Percentiles rank a stretch among this genome's conserved stretches.
phyloP scores from a whole-genome alignment of 2,113 vertebrate genomes.

The Campylomormyrus tamandua region DNA sequence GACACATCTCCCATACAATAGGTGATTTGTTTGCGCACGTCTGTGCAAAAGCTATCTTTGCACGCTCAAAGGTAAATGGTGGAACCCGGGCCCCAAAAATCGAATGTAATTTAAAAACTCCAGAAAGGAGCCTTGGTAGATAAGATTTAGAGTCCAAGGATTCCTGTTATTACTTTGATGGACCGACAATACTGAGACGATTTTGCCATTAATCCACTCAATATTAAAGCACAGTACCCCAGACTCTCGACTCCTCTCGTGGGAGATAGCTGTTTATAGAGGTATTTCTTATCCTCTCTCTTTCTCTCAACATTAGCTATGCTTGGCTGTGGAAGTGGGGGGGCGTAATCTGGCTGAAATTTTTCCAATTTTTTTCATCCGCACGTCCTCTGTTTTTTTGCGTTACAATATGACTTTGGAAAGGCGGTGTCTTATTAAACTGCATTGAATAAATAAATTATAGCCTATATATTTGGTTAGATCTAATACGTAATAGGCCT shows the following conservation, averaged over 20 bases:
- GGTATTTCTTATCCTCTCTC: not conserved
- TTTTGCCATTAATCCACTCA: conserved; percentile 53
- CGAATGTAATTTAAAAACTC: conserved; percentile 19
- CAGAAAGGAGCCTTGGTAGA: conserved; percentile 44
- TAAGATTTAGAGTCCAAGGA: conserved; percentile 46
- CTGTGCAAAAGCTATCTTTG: not conserved
- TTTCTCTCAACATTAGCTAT: not conserved
- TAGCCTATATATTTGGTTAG: too few species aligned
- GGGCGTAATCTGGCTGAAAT: not conserved
- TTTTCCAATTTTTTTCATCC: not conserved
- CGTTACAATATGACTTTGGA: not conserved
- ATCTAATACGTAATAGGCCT: too few species aligned
- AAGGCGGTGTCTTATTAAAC: too few species aligned
- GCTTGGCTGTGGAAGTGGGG: not conserved
- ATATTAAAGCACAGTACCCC: conserved; percentile 54
- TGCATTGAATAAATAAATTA: too few species aligned
- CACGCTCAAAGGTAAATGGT: not conserved
- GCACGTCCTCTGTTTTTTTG: not conserved
- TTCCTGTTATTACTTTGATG: conserved; percentile 46
- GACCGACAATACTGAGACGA: conserved; percentile 37
- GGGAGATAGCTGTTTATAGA: conserved; percentile 23
- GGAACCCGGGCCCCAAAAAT: conserved; percentile 35
- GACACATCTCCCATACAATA: not conserved
- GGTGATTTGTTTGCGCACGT: not conserved
- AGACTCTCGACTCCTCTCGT: conserved; percentile 27